Evolutionary conservation across 2,888 invertebrate species (phyloP), one percentile per base, ranked within the genome.

Genomic region (Himalopsyche kuldschensis): DNA sequence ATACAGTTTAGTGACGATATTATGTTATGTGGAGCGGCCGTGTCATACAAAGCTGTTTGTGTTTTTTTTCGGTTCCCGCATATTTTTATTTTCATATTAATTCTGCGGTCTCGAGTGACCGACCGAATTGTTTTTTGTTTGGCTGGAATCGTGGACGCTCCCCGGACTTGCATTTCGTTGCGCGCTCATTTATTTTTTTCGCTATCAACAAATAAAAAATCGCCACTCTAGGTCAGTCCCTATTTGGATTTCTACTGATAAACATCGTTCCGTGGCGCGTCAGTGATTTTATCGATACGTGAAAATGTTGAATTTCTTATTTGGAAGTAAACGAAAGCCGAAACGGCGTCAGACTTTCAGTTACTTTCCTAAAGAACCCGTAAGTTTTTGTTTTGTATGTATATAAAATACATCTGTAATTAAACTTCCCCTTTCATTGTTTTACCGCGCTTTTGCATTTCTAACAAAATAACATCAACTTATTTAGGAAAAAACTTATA

Each of bases 261-360:
- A 55, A 1, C 55, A 55, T 20, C 24, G 20, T 55, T 30, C 1
- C 3, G 41, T 41, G 41, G 11, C 41, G 41, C 8, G 8, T 41
- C 15, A 41, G 41, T 41, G 41, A 41, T 41, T 41, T 41, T 15
- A 15, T 15, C 4, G 32, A 79, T 55, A 1, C 46, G 31, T 79
- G 46, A 41, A 48, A 79, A 85, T 85, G 85, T 55, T 83, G 80
- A 85, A 84, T 69, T 80, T 69, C 75, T 41, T 85, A 27, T 81
- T 79, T 17, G 81, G 83, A 32, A 85, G 83, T 83, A 83, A 78
- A 30, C 80, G 81, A 75, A 85, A 82, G 27, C 79, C 83, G 17
- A 55, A 24, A 35, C 27, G 69, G 35, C 78, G 80, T 6, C 81
- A 83, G 46, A 82, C 82, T 81, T 81, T 46, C 24, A 85, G 83